Conservation (phyloP, 2,797 vertebrate species). For the Odontamblyopus rebecca region DNA sequence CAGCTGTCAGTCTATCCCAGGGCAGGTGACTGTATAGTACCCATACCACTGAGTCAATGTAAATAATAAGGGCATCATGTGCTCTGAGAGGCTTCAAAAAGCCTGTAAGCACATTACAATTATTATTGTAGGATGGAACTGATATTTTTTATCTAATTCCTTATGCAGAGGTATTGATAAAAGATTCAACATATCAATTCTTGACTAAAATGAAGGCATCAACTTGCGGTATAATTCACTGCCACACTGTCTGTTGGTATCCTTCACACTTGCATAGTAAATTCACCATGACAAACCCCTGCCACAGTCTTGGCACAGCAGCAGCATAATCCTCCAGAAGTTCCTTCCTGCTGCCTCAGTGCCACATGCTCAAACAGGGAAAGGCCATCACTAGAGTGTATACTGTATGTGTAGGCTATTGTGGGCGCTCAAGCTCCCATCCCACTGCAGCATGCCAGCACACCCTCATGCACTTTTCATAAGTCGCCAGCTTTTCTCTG, state of each 20-base stretch:
- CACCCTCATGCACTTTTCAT: slow-evolving; percentile 61
- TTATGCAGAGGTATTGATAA: slow-evolving; percentile 2
- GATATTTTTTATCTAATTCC: slow-evolving; percentile 51
- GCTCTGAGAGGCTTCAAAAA: no score
- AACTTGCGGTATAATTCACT: slow-evolving; percentile 32
- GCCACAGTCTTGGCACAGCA: slow-evolving; percentile 58
- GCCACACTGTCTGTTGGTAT: slow-evolving; percentile 15
- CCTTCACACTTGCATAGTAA: slow-evolving; percentile 42
- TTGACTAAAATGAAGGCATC: slow-evolving; percentile 41
- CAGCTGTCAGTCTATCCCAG: no score
- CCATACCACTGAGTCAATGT: no score
- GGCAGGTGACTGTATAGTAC: no score
- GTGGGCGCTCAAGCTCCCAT: slow-evolving; percentile 35
- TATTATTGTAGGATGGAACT: slow-evolving; percentile 46
- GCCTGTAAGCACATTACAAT: no score
- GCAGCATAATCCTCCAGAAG: slow-evolving; percentile 50
- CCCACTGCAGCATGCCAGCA: slow-evolving; percentile 37
- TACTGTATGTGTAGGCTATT: slow-evolving; percentile 38
- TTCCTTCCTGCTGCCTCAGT: slow-evolving; percentile 42
- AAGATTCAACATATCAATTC: slow-evolving; percentile 42
- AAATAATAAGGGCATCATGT: no score
- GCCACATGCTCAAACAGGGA: slow-evolving; percentile 37
- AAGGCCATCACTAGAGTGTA: slow-evolving; percentile 31
- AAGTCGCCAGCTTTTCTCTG: slow-evolving; percentile 54
- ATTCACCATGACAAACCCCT: slow-evolving; percentile 56